Evolutionary conservation across 1,140 invertebrate species (phyloP), one percentile per base, ranked within the genome.

Genomic region (Drosophila biarmipes): DNA sequence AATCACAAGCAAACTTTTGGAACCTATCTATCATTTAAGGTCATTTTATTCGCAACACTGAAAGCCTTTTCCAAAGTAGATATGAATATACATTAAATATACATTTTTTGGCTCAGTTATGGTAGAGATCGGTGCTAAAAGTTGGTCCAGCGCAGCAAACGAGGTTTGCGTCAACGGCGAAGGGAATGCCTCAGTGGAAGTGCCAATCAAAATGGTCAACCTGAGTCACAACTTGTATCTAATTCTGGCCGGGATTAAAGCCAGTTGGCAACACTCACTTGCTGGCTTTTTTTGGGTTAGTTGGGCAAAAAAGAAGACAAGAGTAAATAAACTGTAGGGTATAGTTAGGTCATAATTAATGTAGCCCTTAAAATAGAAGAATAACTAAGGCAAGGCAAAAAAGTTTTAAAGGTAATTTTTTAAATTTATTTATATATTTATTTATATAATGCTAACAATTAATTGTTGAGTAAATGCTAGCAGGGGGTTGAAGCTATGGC

Each of bases 121-220:
- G 14, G 8, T 21, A 12, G 19, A 42, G 21, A 29, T 69, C 53
- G 59, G 78, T 80, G 78, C 66, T 66, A 80, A 80, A 76, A 72
- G 57, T 55, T 57, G 43, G 54, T 24, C 15, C 42, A 64, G 51
- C 49, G 51, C 37, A 62, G 27, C 66, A 51, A 55, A 51, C 17
- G 17, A 34, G 24, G 27, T 48, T 31, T n/a, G 5, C 14, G 27
- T 17, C 10, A 54, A 73, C 35, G 45, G 38, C 37, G 52, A 27
- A 19, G 40, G 53, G 42, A 24, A 58, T 29, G 67, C 68, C 43
- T 42, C 19, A 31, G 10, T 53, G 48, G 21, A 15, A 35, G 42
- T 34, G 34, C 17, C 42, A 46, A 66, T 63, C 14, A 63, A 14
- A 64, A 42, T 37, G 37, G 46, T 15, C 42, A 61, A 48, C 43